Conservation (phyloP, 2,888 invertebrate species). For the Noctua comes region DNA sequence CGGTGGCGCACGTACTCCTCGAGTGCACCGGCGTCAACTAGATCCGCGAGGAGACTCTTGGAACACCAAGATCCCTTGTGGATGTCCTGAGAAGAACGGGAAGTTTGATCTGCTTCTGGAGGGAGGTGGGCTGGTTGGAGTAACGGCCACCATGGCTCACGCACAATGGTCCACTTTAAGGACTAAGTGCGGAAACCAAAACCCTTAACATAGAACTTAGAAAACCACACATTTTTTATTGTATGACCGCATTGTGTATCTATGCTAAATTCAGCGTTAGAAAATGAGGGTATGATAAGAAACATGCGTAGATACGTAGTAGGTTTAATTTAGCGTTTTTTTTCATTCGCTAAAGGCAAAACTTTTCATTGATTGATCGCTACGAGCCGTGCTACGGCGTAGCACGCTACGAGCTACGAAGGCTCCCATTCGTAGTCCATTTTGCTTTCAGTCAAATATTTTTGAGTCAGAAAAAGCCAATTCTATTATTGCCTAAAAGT, state of each 20-base stretch:
- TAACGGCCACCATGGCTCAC: no score
- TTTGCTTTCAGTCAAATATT: not conserved
- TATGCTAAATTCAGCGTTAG: not conserved
- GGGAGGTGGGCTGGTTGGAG: no score
- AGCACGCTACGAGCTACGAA: slow-evolving; percentile 16
- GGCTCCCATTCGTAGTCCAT: not conserved
- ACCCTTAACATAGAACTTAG: no score
- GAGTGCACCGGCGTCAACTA: no score
- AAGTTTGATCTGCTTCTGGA: no score
- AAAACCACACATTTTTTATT: not conserved
- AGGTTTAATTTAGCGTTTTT: not conserved
- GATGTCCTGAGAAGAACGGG: no score
- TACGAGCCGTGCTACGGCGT: slow-evolving; percentile 5
- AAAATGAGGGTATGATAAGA: not conserved
- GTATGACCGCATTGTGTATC: not conserved
- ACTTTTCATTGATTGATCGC: not conserved
- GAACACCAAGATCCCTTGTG: no score
- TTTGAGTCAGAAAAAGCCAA: not conserved
- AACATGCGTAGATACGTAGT: not conserved
- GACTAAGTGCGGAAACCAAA: no score
- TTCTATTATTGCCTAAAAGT: not conserved
- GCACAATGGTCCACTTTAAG: no score
- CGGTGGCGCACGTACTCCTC: no score
- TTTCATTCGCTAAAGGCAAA: not conserved
- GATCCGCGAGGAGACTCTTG: no score